Evolutionary conservation across 2,888 invertebrate species (phyloP), one percentile per base, ranked within the genome.

Genomic region (Temnothorax rugatulus): DNA sequence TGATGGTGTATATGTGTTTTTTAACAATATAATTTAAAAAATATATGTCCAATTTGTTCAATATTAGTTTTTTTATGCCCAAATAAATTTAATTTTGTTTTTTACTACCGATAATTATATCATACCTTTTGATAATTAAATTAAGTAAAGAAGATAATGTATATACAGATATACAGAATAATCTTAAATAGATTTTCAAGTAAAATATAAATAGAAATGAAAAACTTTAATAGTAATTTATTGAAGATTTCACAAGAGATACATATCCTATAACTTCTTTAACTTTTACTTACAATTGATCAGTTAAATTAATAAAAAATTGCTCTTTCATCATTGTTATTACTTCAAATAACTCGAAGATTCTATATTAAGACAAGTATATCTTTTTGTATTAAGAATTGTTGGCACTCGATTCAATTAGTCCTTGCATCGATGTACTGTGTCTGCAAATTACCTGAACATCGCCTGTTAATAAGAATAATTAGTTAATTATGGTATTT

Each of bases 381-480:
- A 57, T 41, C 4, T 34, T 73, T 52, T 71, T 5, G 18, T 29
- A 47, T 59, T 59, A 74, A 18, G 7, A 47, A 47, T 34, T 57
- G 54, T 5, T n/a, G 4, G 9, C 8, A 73, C 13, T 47, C n/a
- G 47, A 21, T 81, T 54, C 41, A 18, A 41, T 13, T 75, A 74
- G 25, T 18, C 47, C 52, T 38, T 57, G 87, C 18, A 18, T 57
- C 11, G 84, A 86, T 34, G 47, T 59, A 25, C 18, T 15, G 15
- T 69, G 47, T 0, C 29, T 69, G 29, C 0, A 29, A 18, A 47
- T 50, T 38, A 41, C n/a, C 64, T 82, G 69, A 34, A 52, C 34
- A 68, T 8, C 4, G 18, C 8, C 54, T 57, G 61, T 77, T 54
- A 44, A 83, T 13, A 41, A 71, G 0, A 41, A 73, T 52, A 54